Evolutionary conservation across 2,888 invertebrate genomes (phyloP).

Genomic region (Labia minor): DNA sequence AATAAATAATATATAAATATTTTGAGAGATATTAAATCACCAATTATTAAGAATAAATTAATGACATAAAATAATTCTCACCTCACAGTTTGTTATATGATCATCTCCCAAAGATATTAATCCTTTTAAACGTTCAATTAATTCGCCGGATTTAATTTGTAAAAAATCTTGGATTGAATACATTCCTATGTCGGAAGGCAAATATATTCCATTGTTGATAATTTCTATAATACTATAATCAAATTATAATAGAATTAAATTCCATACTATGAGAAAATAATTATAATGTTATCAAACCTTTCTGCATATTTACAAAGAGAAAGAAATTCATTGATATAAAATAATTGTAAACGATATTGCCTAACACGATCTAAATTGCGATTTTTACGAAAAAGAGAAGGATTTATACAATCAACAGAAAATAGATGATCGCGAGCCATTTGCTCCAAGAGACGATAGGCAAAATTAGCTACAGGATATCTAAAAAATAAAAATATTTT

Average conservation of each 20-base stretch:
- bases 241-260: constrained; percentile 24
- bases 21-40: background rate
- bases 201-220: constrained; percentile 47
- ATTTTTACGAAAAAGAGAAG: constrained; percentile 51
- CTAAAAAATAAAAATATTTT: constrained; percentile 38
- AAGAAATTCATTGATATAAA: constrained; percentile 59
- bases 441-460: constrained; percentile 61
- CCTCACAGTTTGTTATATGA: constrained; percentile 51
- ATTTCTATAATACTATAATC: constrained; percentile 44
- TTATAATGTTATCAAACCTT: constrained; percentile 36
- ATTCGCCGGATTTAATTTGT: constrained; percentile 49
- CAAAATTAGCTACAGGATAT: constrained; percentile 73
- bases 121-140: constrained; percentile 46
- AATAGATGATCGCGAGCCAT: constrained; percentile 70
- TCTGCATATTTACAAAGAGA: constrained; percentile 55
- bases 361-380: constrained; percentile 49
- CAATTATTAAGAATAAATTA: too few species aligned
- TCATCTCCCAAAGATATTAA: constrained; percentile 47
- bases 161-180: constrained; percentile 64
- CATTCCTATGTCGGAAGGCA: constrained; percentile 51
- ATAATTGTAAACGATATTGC: constrained; percentile 52
- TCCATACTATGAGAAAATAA: too few species aligned
- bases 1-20: too few species aligned
- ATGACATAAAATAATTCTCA: too few species aligned
- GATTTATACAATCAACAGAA: constrained; percentile 59